phyloP scores from a whole-genome alignment of 2,113 vertebrate genomes.

The Eublepharis macularius region DNA sequence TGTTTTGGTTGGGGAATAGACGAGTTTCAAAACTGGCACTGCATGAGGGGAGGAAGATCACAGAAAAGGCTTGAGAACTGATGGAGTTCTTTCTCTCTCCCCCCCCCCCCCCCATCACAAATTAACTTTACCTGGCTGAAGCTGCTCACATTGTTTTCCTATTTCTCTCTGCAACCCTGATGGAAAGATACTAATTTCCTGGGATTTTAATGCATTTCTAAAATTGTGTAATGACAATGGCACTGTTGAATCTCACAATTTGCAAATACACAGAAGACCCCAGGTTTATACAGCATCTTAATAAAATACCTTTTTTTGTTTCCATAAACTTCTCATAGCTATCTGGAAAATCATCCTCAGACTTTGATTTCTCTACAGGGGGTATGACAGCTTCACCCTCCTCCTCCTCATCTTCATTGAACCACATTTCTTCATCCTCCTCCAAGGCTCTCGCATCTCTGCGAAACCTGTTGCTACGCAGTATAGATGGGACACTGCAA shows the following conservation, averaged over 20 bases:
- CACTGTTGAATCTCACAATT: not conserved
- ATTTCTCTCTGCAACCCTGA: not conserved
- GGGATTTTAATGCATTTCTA: not conserved
- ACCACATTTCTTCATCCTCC: slow-evolving; percentile 96
- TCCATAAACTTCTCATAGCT: slow-evolving; percentile 97
- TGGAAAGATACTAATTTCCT: not conserved
- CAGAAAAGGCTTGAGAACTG: not conserved
- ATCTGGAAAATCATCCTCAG: slow-evolving; percentile 95
- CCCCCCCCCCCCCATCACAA: not conserved
- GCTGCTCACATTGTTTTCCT: not conserved
- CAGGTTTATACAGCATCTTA: not conserved
- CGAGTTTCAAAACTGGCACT: not conserved
- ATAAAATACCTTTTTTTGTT: slow-evolving; percentile 90
- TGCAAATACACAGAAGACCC: not conserved
- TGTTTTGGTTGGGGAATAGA: not conserved
- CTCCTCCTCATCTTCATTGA: slow-evolving; percentile 94
- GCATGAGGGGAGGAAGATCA: too few relatives aligned
- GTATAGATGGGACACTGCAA: slow-evolving; percentile 81
- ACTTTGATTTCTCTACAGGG: slow-evolving; percentile 86
- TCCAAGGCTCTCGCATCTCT: slow-evolving; percentile 91
- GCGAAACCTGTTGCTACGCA: slow-evolving; percentile 85
- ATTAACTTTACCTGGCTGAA: not conserved
- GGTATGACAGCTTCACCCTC: slow-evolving; percentile 86
- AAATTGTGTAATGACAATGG: not conserved
- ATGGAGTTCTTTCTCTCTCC: too few relatives aligned